Base-by-base conservation (phyloP, 2,113 vertebrate species). In the Lophochroa leadbeateri region DNA sequence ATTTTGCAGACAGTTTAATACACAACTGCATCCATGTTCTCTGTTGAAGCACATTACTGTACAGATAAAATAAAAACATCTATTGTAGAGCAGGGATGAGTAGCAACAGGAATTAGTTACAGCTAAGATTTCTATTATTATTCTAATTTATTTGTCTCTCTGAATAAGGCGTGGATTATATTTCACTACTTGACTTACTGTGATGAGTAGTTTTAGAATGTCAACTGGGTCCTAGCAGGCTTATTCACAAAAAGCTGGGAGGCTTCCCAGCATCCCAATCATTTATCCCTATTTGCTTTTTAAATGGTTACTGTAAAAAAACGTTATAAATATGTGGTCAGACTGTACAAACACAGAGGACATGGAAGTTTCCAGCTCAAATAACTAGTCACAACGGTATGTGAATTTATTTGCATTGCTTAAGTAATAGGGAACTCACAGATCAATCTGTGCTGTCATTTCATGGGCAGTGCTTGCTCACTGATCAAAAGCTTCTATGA, bases 1-100 rank as follows among this genome's bases (percentile, higher is more conserved):
- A 35, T 76, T 90, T 82, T 82, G 46, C 88, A 79, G 69, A 78
- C 76, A 89, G 89, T 78, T 96, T 82, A 90, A 79, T 77, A 53
- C 7, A 49, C 43, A 90, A 84, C 60, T 81, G 65, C 53, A 92
- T 58, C 61, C 52, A n/a, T 89, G 83, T 86, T 83, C 55, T 86
- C 77, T 91, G 35, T 21, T 68, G 69, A 86, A 84, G 63, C 47
- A 87, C 29, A 37, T 65, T 75, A 86, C 43, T 41, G 27, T 82
- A 53, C 37, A 88, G 65, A 81, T 37, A 83, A 94, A 94, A 94
- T 39, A 74, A 88, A 93, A 94, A 41, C 53, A 82, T 74, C 90
- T 88, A 28, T 94, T 93, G 90, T 47, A 78, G 69, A 86, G 49
- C 65, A 68, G 5, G 47, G 55, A 77, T 84, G 43, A 94, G 55